Base-by-base conservation (phyloP, 1,140 invertebrate species). In the Ylistrum balloti region DNA sequence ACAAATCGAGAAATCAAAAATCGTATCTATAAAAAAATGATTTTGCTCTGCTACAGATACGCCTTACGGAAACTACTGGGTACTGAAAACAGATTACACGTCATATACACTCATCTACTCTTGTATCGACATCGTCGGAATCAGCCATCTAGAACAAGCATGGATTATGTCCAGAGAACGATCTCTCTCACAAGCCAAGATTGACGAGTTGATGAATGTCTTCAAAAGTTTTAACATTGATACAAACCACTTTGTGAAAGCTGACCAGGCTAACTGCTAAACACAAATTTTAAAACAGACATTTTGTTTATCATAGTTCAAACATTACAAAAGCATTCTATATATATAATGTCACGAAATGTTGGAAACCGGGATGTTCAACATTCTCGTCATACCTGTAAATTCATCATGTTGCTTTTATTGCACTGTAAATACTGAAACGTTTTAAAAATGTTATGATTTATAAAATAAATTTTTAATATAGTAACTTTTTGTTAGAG, bases 31-130 rank as follows among this genome's bases (percentile, higher is more conserved):
- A n/a, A n/a, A n/a, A n/a, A n/a, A n/a, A n/a, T n/a, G n/a, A n/a
- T n/a, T n/a, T n/a, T n/a, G 56, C 9, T 74, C 28, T 2, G n/a
- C 48, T 28, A 1, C n/a, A 90, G 90, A n/a, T 85, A 45, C 90
- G 34, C 86, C 87, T 28, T 88, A 85, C 28, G 90, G 48, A 45
- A 88, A 90, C 34, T 94, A 94, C 88, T 92, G 92, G 91, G 91
- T 94, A 1, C 56, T 94, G 32, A 92, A 93, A 56, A 94, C 93
- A 20, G 93, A 94, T 56, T 94, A 94, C 88, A 89, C 38, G 5
- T 91, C 45, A 5, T 92, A 93, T 86, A 90, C 93, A 20, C 88
- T 94, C 56, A 90, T 94, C 17, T 94, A 90, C 48, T 93, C 93
- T 0, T 94, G 93, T 56, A 85, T 90, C n/a, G 48, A 91, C 48